Percentiles rank a stretch among this genome's conserved stretches.
Conservation (phyloP, 2,797 vertebrate species). For the Bradypodion pumilum region DNA sequence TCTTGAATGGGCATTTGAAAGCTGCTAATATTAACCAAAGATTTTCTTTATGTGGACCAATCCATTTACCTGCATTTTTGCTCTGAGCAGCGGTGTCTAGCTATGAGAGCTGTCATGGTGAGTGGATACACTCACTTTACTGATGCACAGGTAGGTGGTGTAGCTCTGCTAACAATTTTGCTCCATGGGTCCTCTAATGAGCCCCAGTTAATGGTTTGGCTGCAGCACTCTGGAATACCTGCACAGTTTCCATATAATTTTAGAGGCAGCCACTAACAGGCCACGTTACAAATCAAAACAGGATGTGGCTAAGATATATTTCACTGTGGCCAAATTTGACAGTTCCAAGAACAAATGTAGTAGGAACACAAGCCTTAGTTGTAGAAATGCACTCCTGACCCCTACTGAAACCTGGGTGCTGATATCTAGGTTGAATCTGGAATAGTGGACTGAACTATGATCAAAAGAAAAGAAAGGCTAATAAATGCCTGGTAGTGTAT, state of each 20-base stretch:
- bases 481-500: slow-evolving; percentile 20
- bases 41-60: no score
- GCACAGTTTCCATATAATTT: background rate
- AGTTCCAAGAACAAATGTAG: background rate
- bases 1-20: no score
- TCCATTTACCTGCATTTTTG: no score
- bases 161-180: background rate
- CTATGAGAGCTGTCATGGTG: no score
- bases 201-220: background rate
- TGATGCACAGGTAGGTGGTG: no score
- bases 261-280: background rate
- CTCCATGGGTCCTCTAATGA: background rate
- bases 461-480: background rate
- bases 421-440: background rate
- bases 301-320: background rate
- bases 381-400: background rate
- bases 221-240: background rate
- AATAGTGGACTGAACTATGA: background rate
- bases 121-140: no score
- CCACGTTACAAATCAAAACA: background rate
- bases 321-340: background rate
- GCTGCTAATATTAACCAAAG: no score
- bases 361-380: background rate
- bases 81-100: no score
- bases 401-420: background rate